These are phyloP conservation scores for Sycophila sp. DNA, from an alignment of 1,140 invertebrate species.

Conservation along the genomic window DNA sequence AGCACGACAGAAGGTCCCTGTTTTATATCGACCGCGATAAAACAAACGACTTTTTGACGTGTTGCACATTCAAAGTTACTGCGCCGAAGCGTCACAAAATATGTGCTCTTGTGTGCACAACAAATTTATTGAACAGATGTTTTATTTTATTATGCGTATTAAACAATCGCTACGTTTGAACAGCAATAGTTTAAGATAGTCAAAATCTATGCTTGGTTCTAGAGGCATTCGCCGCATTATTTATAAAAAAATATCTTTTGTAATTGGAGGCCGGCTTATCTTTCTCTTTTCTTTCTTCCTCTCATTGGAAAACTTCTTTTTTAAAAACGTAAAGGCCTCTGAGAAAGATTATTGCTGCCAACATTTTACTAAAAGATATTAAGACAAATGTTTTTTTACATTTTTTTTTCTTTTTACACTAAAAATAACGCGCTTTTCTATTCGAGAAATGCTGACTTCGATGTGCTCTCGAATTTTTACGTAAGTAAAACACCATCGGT, in stretches of 20 bases:
- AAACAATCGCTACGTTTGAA: not conserved
- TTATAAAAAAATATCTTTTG: conserved; percentile 14
- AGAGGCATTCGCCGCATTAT: not conserved
- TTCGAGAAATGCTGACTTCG: conserved; percentile 30
- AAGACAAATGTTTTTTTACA: conserved; percentile 27
- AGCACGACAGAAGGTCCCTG: not conserved
- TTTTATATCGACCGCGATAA: conserved; percentile 21
- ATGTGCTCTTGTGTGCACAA: too few relatives aligned
- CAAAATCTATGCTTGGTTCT: not conserved
- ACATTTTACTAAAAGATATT: conserved; percentile 23
- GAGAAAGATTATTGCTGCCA: conserved; percentile 26
- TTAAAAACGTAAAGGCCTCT: conserved; percentile 31
- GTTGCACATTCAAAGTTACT: not conserved
- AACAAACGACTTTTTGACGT: conserved; percentile 4
- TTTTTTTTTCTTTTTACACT: conserved; percentile 13
- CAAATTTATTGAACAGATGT: too few relatives aligned
- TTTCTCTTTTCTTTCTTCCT: too few relatives aligned
- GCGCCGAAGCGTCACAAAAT: not conserved
- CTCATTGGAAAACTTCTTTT: not conserved
- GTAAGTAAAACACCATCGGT: conserved; percentile 14
- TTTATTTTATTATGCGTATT: too few relatives aligned
- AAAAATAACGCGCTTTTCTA: conserved; percentile 4
- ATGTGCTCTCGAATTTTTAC: conserved; percentile 6
- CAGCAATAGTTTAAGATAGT: not conserved
- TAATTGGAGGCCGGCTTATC: not conserved